Evolutionary conservation across 2,888 invertebrate genomes (phyloP).

Genomic region (Caenorhabditis imperialis): DNA sequence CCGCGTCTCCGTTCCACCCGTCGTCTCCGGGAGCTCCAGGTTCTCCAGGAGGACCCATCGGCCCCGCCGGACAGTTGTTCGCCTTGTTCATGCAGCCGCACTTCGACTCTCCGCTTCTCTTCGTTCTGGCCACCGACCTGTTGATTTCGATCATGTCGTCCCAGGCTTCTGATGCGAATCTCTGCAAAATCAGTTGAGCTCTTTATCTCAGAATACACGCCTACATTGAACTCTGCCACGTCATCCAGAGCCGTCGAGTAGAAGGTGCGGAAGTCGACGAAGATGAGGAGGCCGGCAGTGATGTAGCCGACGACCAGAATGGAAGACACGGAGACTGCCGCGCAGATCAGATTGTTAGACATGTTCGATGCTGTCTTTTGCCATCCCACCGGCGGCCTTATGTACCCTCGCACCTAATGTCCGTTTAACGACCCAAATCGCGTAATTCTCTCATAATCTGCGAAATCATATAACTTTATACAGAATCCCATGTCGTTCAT

Average conservation of each 20-base stretch:
- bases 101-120: slow-evolving; percentile 44
- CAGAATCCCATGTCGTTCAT: slow-evolving; percentile 29
- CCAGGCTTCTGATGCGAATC: slow-evolving; percentile 51
- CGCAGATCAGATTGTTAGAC: slow-evolving; percentile 40
- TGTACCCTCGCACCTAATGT: slow-evolving; percentile 28
- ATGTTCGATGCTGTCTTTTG: neutral
- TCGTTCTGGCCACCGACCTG: slow-evolving; percentile 21
- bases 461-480: slow-evolving; percentile 31
- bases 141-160: slow-evolving; percentile 52
- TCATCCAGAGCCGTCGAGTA: slow-evolving; percentile 33
- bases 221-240: slow-evolving; percentile 50
- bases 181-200: slow-evolving; percentile 8
- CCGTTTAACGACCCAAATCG: slow-evolving; percentile 41
- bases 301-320: slow-evolving; percentile 46
- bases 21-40: slow-evolving; percentile 54
- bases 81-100: slow-evolving; percentile 43
- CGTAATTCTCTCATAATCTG: slow-evolving; percentile 45
- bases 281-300: slow-evolving; percentile 37
- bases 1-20: slow-evolving; percentile 38
- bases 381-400: slow-evolving; percentile 25
- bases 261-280: slow-evolving; percentile 40
- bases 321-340: slow-evolving; percentile 32
- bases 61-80: slow-evolving; percentile 47
- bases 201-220: neutral
- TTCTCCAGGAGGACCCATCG: slow-evolving; percentile 43